phyloP scores from a whole-genome alignment of 2,797 vertebrate species.

The Hephaestus fuliginosus region DNA sequence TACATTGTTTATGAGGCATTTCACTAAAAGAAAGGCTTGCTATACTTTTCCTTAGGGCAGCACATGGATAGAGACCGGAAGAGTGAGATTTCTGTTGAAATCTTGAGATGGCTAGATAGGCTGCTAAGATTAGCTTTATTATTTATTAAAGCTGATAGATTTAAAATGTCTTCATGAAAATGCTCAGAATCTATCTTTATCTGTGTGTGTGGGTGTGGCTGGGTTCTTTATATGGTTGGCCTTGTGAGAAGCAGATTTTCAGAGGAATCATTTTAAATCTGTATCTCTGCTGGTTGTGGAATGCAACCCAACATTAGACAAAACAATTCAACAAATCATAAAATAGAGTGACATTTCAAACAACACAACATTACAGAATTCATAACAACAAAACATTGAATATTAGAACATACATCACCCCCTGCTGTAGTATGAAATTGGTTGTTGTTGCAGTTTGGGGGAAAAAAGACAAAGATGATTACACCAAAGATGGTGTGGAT shows the following conservation, averaged over 20 bases:
- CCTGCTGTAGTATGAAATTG: no score
- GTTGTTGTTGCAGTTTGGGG: no score
- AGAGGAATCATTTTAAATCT: not conserved
- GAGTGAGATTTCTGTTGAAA: conserved; percentile 25
- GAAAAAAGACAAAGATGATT: no score
- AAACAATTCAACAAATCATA: not conserved
- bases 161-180: conserved; percentile 48
- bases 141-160: conserved; percentile 68
- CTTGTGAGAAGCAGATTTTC: not conserved
- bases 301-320: not conserved
- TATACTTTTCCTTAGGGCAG: not conserved
- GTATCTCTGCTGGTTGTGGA: not conserved
- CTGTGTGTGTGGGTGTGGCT: conserved; percentile 3
- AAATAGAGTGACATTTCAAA: not conserved
- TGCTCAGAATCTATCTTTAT: conserved; percentile 49
- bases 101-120: conserved; percentile 27
- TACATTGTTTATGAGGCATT: conserved; percentile 64
- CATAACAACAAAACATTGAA: no score
- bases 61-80: conserved; percentile 1
- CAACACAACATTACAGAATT: not conserved
- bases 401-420: no score
- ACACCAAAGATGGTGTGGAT: no score
- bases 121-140: conserved; percentile 61
- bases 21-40: conserved; percentile 40
- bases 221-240: not conserved